Conservation (phyloP, 1,140 invertebrate species). For the Holotrichia oblita region DNA sequence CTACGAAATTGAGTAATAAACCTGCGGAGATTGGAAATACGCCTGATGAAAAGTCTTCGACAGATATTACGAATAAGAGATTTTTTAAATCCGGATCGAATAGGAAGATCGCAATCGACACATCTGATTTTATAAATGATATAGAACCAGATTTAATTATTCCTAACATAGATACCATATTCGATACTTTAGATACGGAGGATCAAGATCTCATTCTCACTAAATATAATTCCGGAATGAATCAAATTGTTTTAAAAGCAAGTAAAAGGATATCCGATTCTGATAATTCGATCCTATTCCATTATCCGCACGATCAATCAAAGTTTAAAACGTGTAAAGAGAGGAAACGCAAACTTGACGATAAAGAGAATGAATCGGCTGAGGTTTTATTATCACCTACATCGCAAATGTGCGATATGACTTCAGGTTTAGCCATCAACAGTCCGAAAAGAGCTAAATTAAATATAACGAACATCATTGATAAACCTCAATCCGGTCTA, state of each 20-base stretch:
- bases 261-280: constrained; percentile 48
- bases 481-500: not conserved
- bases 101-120: not conserved
- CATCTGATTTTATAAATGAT: not conserved
- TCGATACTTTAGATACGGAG: constrained; percentile 43
- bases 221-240: not conserved
- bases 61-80: constrained; percentile 47
- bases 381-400: constrained; percentile 61
- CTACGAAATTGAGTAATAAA: too few relatives aligned
- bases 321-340: not conserved
- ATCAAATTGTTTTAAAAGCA: constrained; percentile 43
- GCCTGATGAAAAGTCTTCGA: not conserved
- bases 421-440: constrained; percentile 61
- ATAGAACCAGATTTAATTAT: constrained; percentile 45
- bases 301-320: constrained; percentile 33
- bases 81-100: constrained; percentile 54
- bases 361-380: constrained; percentile 18
- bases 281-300: constrained; percentile 50
- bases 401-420: constrained; percentile 65
- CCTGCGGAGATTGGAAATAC: too few relatives aligned
- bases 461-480: constrained; percentile 51
- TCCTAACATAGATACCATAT: constrained; percentile 45
- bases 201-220: constrained; percentile 38
- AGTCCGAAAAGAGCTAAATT: constrained; percentile 55
- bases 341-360: constrained; percentile 26